phyloP scores from a whole-genome alignment of 2,797 vertebrate genomes.

The Schizopygopsis pylzovi region DNA sequence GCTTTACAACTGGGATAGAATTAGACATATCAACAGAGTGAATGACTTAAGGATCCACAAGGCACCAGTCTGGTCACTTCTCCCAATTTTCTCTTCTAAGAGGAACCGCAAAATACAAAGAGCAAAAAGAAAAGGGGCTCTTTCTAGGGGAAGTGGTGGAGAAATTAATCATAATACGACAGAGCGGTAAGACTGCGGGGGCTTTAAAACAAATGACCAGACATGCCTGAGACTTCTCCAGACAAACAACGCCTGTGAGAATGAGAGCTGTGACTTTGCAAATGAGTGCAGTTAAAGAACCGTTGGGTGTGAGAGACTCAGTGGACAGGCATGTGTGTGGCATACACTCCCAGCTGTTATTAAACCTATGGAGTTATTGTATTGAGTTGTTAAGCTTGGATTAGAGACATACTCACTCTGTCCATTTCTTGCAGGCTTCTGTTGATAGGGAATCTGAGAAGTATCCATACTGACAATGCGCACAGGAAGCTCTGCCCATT shows the following conservation, averaged over 20 bases:
- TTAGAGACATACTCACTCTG: constrained; percentile 82
- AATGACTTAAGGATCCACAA: too few relatives aligned
- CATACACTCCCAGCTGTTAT: constrained; percentile 22
- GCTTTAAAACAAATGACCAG: constrained; percentile 58
- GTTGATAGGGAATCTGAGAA: constrained; percentile 81
- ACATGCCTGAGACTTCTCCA: constrained; percentile 49
- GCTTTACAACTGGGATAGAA: not conserved
- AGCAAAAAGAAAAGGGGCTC: constrained; percentile 61
- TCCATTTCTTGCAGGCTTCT: constrained; percentile 87
- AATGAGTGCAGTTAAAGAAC: constrained; percentile 24
- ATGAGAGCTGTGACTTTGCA: constrained; percentile 50
- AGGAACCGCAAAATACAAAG: constrained; percentile 60
- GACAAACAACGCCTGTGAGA: constrained; percentile 61
- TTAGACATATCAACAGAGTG: constrained; percentile 27
- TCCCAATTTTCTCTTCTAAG: constrained; percentile 46
- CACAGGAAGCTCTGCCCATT: constrained; percentile 70
- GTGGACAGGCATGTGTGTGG: constrained; percentile 36
- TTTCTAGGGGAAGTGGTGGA: constrained; percentile 74
- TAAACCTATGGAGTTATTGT: not conserved
- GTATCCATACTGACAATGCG: constrained; percentile 80
- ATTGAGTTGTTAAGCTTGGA: not conserved
- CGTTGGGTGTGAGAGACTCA: constrained; percentile 21
- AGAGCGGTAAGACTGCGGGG: constrained; percentile 61
- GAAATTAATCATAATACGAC: constrained; percentile 69
- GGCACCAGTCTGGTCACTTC: constrained; percentile 37